Evolutionary conservation across 2,888 invertebrate genomes (phyloP).

Genomic region (Shargacucullia verbasci): DNA sequence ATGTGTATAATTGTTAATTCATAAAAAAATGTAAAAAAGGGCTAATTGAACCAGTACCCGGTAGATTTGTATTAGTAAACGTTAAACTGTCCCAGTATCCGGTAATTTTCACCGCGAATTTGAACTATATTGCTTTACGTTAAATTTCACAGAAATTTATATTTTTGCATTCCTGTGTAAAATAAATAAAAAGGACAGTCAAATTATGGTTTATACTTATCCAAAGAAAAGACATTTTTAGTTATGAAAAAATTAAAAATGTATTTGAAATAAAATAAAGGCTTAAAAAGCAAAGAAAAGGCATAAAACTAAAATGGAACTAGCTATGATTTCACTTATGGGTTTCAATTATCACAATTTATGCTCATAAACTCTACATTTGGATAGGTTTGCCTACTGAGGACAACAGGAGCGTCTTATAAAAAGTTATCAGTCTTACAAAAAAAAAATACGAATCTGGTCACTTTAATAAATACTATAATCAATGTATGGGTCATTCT

Average conservation of each 20-base stretch:
- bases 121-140: not conserved
- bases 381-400: too few species aligned
- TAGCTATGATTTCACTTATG: too few species aligned
- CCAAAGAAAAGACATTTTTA: not conserved
- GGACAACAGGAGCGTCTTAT: too few species aligned
- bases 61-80: not conserved
- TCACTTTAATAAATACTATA: too few species aligned
- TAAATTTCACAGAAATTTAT: not conserved
- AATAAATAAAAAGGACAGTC: not conserved
- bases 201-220: not conserved
- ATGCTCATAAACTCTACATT: too few species aligned
- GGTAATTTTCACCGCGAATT: not conserved
- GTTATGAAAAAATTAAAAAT: not conserved
- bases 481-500: too few species aligned
- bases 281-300: too few species aligned
- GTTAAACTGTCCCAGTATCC: not conserved
- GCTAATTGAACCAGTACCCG: not conserved
- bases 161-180: conserved; percentile 1
- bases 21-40: not conserved
- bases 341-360: too few species aligned
- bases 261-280: too few species aligned
- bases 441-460: too few species aligned
- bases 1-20: not conserved
- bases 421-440: too few species aligned
- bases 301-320: too few species aligned